Percentiles rank a stretch among this genome's conserved stretches.
These are phyloP conservation scores for Pardalotus punctatus DNA, from an alignment of 2,113 vertebrate genomes.

Conservation along the genomic window DNA sequence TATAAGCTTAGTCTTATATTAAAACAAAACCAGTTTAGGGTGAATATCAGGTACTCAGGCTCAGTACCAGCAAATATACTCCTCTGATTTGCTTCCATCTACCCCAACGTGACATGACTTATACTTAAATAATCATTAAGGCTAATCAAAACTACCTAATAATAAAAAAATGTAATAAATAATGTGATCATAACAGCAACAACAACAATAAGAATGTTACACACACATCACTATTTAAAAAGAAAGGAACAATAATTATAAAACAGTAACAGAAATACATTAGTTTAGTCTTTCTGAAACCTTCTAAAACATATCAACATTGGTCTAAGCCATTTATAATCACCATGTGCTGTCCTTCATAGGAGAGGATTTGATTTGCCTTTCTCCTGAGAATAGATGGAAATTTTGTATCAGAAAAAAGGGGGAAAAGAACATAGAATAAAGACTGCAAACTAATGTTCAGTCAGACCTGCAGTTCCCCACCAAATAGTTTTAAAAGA, in stretches of 20 bases:
- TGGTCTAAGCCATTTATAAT: neutral
- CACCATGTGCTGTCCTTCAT: neutral
- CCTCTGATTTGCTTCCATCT: neutral
- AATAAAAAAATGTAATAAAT: neutral
- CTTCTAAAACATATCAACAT: neutral
- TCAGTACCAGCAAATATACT: neutral
- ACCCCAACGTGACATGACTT: neutral
- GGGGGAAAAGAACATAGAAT: neutral
- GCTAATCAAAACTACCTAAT: neutral
- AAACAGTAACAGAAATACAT: neutral
- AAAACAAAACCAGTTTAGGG: neutral
- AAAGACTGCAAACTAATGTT: neutral
- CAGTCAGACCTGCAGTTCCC: neutral
- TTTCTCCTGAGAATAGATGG: neutral
- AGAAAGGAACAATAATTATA: neutral
- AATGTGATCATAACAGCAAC: fast-evolving
- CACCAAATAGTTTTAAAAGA: neutral
- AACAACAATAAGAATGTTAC: neutral
- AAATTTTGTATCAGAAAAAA: neutral
- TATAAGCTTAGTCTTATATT: neutral
- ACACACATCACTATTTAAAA: neutral
- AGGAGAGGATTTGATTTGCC: neutral
- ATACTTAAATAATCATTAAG: neutral
- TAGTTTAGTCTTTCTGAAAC: neutral
- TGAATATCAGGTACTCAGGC: neutral